Percentiles rank a stretch among this genome's conserved stretches.
Conservation (phyloP, 2,797 vertebrate genomes). For the Danionella dracula region DNA sequence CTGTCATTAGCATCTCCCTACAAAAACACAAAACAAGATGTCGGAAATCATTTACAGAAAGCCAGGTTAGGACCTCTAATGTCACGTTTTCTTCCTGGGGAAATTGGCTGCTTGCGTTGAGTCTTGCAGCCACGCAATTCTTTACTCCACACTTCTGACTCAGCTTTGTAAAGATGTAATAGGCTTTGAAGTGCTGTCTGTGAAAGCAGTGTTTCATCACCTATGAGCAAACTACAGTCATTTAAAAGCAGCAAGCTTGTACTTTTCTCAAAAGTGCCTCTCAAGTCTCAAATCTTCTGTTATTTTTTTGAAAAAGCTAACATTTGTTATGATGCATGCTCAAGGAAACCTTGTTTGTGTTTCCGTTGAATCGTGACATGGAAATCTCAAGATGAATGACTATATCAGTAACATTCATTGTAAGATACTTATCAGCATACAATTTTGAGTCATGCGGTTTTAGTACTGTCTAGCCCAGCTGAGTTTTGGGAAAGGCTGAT, state of each 20-base stretch:
- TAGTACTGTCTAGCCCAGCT: too few relatives aligned
- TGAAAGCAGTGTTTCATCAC: conserved; percentile 26
- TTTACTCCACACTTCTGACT: neutral
- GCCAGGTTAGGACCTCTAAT: neutral
- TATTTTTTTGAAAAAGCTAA: neutral
- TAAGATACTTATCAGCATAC: too few relatives aligned
- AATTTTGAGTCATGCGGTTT: too few relatives aligned
- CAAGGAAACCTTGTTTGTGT: too few relatives aligned
- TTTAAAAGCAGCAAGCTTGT: conserved; percentile 36
- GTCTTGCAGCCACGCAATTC: neutral
- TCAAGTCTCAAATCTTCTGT: conserved; percentile 10
- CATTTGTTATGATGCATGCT: too few relatives aligned
- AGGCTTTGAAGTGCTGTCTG: conserved; percentile 42
- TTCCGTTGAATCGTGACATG: too few relatives aligned
- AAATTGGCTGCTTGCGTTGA: conserved; percentile 3
- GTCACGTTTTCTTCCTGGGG: neutral
- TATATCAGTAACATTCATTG: too few relatives aligned
- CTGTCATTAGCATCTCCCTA: conserved; percentile 64
- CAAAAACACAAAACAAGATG: conserved; percentile 40
- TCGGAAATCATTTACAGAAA: neutral
- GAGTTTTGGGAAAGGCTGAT: too few relatives aligned
- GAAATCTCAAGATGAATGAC: too few relatives aligned
- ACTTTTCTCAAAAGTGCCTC: conserved; percentile 31
- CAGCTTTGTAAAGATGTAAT: conserved; percentile 11
- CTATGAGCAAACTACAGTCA: conserved; percentile 36